A percentile compares a stretch with the other conserved stretches of the same genome.
phyloP scores from a whole-genome alignment of 2,888 invertebrate genomes.

The Lutraria lutraria region DNA sequence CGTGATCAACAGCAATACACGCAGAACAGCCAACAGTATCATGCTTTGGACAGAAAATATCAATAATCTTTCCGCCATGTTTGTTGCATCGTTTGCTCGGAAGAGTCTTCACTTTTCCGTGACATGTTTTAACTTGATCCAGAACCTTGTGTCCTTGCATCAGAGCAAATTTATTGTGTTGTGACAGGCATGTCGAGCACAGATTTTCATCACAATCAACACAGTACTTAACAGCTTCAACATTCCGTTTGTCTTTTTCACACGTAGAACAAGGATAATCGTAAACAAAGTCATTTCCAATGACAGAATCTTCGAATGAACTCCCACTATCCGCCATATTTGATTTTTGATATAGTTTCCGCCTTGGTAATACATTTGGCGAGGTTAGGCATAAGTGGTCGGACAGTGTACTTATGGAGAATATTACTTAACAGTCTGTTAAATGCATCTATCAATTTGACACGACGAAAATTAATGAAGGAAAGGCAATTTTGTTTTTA shows the following conservation, averaged over 20 bases:
- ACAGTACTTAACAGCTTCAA: conserved; percentile 18
- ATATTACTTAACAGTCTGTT: no score
- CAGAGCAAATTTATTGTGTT: conserved; percentile 12
- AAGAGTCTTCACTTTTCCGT: background rate
- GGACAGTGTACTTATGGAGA: no score
- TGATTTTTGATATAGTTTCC: no score
- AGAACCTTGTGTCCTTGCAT: background rate
- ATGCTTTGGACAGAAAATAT: conserved; percentile 15
- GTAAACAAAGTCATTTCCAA: background rate
- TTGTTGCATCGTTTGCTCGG: conserved; percentile 13
- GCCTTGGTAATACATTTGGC: no score
- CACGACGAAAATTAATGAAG: no score
- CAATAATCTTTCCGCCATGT: conserved; percentile 24
- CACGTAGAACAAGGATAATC: conserved; percentile 24
- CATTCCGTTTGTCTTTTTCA: background rate
- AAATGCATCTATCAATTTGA: no score
- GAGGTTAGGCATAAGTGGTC: no score
- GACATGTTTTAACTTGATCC: background rate
- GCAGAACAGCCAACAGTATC: conserved; percentile 22
- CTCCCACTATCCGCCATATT: no score
- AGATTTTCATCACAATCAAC: conserved; percentile 13
- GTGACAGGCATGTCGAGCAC: background rate
- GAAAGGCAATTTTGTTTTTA: no score
- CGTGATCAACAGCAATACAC: conserved; percentile 7
- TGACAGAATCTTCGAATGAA: background rate